phyloP scores from a whole-genome alignment of 2,888 invertebrate genomes.

The Plagodis dolabraria region DNA sequence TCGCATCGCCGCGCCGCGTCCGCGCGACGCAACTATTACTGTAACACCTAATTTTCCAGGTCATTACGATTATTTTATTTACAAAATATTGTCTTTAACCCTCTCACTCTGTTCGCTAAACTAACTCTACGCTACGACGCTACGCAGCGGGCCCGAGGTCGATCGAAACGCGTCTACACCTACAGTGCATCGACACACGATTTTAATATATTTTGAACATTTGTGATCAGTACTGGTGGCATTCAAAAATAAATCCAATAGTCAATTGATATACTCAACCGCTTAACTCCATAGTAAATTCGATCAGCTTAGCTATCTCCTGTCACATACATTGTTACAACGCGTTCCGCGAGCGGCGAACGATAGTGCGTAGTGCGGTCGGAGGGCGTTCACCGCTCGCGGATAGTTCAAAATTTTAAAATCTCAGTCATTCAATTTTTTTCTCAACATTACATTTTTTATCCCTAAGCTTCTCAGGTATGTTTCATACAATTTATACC shows the following conservation, averaged over 20 bases:
- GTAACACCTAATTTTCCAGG: slow-evolving; percentile 77
- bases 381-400: slow-evolving; percentile 56
- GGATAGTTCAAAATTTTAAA: slow-evolving; percentile 58
- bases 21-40: slow-evolving; percentile 60
- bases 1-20: slow-evolving; percentile 71
- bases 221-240: slow-evolving; percentile 69
- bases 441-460: slow-evolving; percentile 46
- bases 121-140: slow-evolving; percentile 81
- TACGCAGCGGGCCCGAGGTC: slow-evolving; percentile 79
- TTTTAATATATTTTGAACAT: slow-evolving; percentile 65
- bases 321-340: slow-evolving; percentile 39
- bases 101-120: slow-evolving; percentile 84
- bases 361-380: slow-evolving; percentile 24
- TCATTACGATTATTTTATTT: slow-evolving; percentile 82
- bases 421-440: slow-evolving; percentile 69
- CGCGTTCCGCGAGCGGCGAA: slow-evolving; percentile 54
- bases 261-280: slow-evolving; percentile 74
- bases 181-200: slow-evolving; percentile 32
- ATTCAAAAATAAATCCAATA: slow-evolving; percentile 69
- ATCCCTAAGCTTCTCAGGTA: slow-evolving; percentile 38
- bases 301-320: slow-evolving; percentile 80
- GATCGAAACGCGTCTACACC: slow-evolving; percentile 73
- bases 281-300: slow-evolving; percentile 84
- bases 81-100: slow-evolving; percentile 86
- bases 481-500: slow-evolving; percentile 39